These are phyloP conservation scores for Drosophila busckii DNA, from an alignment of 1,140 invertebrate species.

Conservation along the genomic window DNA sequence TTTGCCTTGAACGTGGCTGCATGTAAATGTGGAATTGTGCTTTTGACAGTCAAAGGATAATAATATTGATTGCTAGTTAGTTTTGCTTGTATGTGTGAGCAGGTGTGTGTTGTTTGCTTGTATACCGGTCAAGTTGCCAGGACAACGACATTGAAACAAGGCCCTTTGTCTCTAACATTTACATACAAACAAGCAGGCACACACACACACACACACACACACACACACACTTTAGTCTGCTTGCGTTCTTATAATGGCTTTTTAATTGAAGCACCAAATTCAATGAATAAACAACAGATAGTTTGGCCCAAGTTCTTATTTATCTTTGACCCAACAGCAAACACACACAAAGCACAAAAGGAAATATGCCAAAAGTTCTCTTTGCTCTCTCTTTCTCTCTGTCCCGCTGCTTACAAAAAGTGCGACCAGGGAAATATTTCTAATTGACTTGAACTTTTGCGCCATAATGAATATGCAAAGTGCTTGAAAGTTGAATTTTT, in stretches of 20 bases:
- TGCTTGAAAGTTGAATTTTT: too few species aligned
- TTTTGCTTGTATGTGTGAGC: not conserved
- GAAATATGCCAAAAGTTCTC: constrained; percentile 36
- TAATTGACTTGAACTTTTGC: constrained; percentile 53
- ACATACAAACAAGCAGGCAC: too few species aligned
- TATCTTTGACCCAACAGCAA: not conserved
- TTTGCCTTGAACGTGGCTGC: too few species aligned
- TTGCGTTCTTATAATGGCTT: constrained; percentile 50
- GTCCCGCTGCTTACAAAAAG: too few species aligned
- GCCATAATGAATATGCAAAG: constrained; percentile 44
- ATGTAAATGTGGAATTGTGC: constrained; percentile 59
- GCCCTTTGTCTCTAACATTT: constrained; percentile 9
- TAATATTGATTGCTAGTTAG: constrained; percentile 57
- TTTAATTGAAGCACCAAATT: constrained; percentile 70
- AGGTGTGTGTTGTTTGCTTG: constrained; percentile 42
- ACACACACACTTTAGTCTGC: too few species aligned
- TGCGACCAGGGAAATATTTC: constrained; percentile 44
- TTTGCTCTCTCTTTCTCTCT: too few species aligned
- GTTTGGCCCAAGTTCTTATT: constrained; percentile 32
- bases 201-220: too few species aligned
- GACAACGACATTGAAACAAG: constrained; percentile 52
- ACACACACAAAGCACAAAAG: constrained; percentile 3
- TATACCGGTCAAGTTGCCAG: constrained; percentile 44
- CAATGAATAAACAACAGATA: constrained; percentile 69
- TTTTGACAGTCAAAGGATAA: constrained; percentile 65